Evolutionary conservation across 2,797 vertebrate genomes (phyloP).

Genomic region (Uromys caudimaculatus): DNA sequence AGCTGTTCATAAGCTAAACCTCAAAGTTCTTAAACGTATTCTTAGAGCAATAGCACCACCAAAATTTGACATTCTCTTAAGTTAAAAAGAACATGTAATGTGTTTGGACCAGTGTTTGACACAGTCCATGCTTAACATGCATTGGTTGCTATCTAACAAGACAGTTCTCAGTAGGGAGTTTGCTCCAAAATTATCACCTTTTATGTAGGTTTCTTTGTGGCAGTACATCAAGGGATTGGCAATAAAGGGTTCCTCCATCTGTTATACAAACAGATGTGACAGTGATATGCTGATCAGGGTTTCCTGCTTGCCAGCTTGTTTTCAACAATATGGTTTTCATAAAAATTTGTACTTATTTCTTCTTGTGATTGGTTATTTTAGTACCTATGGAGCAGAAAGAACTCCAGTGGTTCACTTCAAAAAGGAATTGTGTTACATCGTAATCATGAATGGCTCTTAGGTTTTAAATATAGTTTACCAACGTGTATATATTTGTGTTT

Average conservation of each 20-base stretch:
- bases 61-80: background rate
- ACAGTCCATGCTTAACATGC: background rate
- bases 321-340: background rate
- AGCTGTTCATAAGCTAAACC: background rate
- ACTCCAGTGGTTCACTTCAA: background rate
- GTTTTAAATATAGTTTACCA: background rate
- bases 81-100: background rate
- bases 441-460: background rate
- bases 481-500: background rate
- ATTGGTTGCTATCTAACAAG: background rate
- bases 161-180: background rate
- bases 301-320: background rate
- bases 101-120: background rate
- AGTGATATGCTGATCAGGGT: background rate
- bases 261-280: too few relatives aligned
- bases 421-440: background rate
- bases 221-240: background rate
- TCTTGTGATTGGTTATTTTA: background rate
- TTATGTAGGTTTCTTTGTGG: rapidly evolving
- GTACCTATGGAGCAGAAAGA: background rate
- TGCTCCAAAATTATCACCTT: background rate
- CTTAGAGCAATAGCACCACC: background rate
- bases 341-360: background rate
- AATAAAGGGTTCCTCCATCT: rapidly evolving
- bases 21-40: background rate